Percentiles rank a stretch among this genome's conserved stretches.
Evolutionary conservation across 2,797 vertebrate genomes (phyloP).

Genomic region (Manis javanica): DNA sequence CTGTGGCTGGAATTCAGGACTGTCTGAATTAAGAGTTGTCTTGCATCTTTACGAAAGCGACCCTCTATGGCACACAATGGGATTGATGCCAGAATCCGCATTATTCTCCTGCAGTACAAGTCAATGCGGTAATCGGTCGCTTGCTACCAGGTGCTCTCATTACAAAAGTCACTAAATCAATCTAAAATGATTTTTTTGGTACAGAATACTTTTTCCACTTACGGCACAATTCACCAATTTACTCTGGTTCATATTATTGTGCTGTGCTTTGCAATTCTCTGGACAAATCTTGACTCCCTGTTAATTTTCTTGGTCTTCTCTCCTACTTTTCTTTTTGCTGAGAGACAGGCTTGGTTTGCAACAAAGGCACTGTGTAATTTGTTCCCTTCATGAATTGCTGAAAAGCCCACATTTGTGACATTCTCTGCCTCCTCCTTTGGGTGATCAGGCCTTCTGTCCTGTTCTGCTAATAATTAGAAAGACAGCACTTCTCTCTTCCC

Average conservation of each 20-base stretch:
- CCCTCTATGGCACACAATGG: neutral
- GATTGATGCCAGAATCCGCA: neutral
- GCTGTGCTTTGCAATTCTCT: neutral
- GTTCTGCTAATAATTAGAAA: conserved; percentile 24
- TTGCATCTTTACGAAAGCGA: rapidly evolving
- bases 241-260: neutral
- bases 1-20: neutral
- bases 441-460: neutral
- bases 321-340: conserved; percentile 19
- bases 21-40: rapidly evolving
- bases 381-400: neutral
- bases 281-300: neutral
- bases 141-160: neutral
- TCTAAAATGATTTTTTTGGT: neutral
- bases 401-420: neutral
- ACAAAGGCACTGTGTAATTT: neutral
- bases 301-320: neutral
- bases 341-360: neutral
- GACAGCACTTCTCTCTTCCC: neutral
- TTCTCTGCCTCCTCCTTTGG: neutral
- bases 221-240: neutral
- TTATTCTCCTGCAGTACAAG: neutral
- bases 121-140: rapidly evolving
- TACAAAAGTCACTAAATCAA: neutral
- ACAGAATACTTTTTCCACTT: neutral